Conservation (phyloP, 2,797 vertebrate species). For the Pangasius macronema region DNA sequence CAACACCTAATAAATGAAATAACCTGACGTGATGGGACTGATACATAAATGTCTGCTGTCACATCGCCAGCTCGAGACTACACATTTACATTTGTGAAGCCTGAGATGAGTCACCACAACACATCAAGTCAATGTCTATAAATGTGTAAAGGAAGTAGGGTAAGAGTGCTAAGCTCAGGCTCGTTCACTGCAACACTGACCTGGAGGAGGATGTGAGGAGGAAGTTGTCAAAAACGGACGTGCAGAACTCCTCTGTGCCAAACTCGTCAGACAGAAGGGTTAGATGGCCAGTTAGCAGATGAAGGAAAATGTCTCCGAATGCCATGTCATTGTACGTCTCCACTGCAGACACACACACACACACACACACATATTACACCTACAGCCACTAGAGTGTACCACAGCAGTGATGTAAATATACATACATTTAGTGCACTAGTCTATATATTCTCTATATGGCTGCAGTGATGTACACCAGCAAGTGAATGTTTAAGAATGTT, state of each 20-base stretch:
- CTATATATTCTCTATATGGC: neutral
- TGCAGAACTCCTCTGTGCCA: constrained; percentile 89
- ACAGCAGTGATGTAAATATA: neutral
- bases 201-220: constrained; percentile 89
- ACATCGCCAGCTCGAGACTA: neutral
- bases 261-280: constrained; percentile 93
- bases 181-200: constrained; percentile 65
- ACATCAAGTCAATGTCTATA: neutral
- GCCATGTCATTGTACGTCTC: constrained; percentile 93
- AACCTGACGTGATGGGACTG: neutral
- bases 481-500: neutral
- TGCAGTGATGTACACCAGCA: neutral
- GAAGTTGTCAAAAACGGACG: constrained; percentile 89
- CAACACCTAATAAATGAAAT: neutral
- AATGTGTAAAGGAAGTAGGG: neutral
- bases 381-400: constrained; percentile 11
- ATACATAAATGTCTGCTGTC: neutral
- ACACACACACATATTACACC: neutral
- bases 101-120: constrained; percentile 13
- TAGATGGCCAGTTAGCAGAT: constrained; percentile 89
- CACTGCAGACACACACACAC: constrained; percentile 66
- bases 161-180: neutral
- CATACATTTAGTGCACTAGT: neutral
- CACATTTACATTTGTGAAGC: neutral
- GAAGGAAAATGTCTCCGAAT: constrained; percentile 94